Conservation (phyloP, 1,140 invertebrate species). For the Drosophila repletoides region DNA sequence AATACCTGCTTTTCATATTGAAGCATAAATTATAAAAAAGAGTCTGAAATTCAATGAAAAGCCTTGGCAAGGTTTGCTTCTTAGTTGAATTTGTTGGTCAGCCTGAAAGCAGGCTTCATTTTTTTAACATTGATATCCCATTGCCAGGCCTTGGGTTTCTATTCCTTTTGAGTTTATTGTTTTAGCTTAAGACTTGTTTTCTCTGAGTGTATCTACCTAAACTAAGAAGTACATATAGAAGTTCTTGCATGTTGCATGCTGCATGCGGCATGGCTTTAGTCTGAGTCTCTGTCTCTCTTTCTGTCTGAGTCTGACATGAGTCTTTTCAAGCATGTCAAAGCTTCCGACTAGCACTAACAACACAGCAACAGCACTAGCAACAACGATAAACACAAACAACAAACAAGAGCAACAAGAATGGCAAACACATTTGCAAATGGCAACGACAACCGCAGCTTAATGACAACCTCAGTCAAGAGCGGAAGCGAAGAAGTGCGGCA, state of each 20-base stretch:
- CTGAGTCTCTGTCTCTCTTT: conserved; percentile 25
- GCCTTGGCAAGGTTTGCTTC: conserved; percentile 3
- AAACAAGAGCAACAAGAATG: conserved; percentile 54
- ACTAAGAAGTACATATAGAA: too few species aligned
- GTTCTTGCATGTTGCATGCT: conserved; percentile 8
- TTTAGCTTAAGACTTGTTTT: too few species aligned
- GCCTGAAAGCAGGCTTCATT: too few species aligned
- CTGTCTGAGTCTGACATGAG: conserved; percentile 64
- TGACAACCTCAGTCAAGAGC: conserved; percentile 52
- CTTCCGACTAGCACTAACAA: conserved; percentile 48
- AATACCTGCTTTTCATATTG: too few species aligned
- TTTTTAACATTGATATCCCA: too few species aligned
- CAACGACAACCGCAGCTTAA: conserved; percentile 73
- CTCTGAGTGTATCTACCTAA: too few species aligned
- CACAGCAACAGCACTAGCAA: conserved; percentile 33
- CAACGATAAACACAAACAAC: conserved; percentile 39
- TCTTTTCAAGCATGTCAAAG: conserved; percentile 73
- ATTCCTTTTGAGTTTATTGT: too few species aligned
- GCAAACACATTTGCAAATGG: conserved; percentile 78
- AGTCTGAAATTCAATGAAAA: too few species aligned
- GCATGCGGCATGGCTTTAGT: neutral
- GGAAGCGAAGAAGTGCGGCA: neutral
- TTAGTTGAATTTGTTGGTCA: too few species aligned
- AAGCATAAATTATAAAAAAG: too few species aligned
- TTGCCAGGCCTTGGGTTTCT: too few species aligned